A percentile compares a stretch with the other conserved stretches of the same genome.
Conservation (phyloP, 1,140 invertebrate genomes). For the Nixonia krombeini region DNA sequence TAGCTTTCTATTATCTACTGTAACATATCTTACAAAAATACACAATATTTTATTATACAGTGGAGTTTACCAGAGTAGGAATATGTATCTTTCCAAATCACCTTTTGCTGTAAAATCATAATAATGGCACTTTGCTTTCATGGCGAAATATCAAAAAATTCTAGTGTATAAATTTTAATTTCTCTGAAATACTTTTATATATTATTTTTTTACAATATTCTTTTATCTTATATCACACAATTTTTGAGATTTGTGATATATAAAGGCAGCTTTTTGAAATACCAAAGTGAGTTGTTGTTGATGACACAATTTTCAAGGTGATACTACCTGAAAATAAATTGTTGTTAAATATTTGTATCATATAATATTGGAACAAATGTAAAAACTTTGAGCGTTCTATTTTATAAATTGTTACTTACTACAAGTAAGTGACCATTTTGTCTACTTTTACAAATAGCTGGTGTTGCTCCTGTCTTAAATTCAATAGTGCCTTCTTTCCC, state of each 20-base stretch:
- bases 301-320: too few relatives aligned
- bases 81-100: not conserved
- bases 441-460: slow-evolving; percentile 80
- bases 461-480: slow-evolving; percentile 78
- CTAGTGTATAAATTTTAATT: too few relatives aligned
- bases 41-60: not conserved
- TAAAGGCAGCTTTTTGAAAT: too few relatives aligned
- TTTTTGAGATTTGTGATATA: not conserved
- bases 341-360: too few relatives aligned
- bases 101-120: not conserved
- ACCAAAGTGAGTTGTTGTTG: too few relatives aligned
- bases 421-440: slow-evolving; percentile 87
- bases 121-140: not conserved
- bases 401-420: too few relatives aligned
- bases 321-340: too few relatives aligned
- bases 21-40: slow-evolving; percentile 6
- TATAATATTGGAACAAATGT: too few relatives aligned
- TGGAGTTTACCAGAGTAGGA: not conserved
- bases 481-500: slow-evolving; percentile 87
- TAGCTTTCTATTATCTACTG: not conserved
- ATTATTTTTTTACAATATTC: too few relatives aligned
- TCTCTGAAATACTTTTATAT: too few relatives aligned
- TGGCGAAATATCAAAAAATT: not conserved
- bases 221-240: not conserved
- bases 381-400: too few relatives aligned